phyloP scores from a whole-genome alignment of 2,888 invertebrate genomes.

The Andrena praecox region DNA sequence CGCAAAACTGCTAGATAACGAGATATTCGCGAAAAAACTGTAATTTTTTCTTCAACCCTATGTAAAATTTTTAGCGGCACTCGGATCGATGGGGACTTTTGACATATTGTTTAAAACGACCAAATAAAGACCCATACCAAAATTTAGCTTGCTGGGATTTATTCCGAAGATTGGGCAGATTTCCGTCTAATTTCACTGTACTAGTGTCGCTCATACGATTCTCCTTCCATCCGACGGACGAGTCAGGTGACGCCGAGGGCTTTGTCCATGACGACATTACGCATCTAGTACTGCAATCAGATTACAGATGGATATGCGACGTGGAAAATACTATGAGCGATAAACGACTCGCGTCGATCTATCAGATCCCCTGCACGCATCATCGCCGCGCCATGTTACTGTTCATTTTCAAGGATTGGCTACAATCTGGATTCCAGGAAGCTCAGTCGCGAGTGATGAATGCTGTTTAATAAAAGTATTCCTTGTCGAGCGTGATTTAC shows the following conservation, averaged over 20 bases:
- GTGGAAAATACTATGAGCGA: slow-evolving; percentile 33
- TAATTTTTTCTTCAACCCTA: too few relatives aligned
- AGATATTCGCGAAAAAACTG: too few relatives aligned
- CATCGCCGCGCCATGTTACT: neutral
- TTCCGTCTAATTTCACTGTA: too few relatives aligned
- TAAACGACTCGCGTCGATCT: slow-evolving; percentile 37
- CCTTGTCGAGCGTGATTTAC: slow-evolving; percentile 37
- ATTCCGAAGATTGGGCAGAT: too few relatives aligned
- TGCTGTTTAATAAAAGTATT: slow-evolving; percentile 46
- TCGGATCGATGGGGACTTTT: too few relatives aligned
- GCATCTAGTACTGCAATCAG: neutral
- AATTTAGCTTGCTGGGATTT: too few relatives aligned
- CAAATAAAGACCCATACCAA: too few relatives aligned
- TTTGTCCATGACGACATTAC: neutral
- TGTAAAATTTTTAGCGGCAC: too few relatives aligned
- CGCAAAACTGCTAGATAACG: too few relatives aligned
- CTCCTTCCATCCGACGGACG: neutral
- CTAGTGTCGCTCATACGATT: neutral
- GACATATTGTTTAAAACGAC: too few relatives aligned
- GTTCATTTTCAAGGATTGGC: neutral
- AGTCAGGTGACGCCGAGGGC: neutral
- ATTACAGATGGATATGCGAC: neutral
- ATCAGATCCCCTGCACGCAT: neutral
- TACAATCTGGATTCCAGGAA: neutral
- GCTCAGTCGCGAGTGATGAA: slow-evolving; percentile 29